A percentile compares a stretch with the other conserved stretches of the same genome.
Evolutionary conservation across 2,797 vertebrate genomes (phyloP).

Genomic region (Pseudochromis fuscus): DNA sequence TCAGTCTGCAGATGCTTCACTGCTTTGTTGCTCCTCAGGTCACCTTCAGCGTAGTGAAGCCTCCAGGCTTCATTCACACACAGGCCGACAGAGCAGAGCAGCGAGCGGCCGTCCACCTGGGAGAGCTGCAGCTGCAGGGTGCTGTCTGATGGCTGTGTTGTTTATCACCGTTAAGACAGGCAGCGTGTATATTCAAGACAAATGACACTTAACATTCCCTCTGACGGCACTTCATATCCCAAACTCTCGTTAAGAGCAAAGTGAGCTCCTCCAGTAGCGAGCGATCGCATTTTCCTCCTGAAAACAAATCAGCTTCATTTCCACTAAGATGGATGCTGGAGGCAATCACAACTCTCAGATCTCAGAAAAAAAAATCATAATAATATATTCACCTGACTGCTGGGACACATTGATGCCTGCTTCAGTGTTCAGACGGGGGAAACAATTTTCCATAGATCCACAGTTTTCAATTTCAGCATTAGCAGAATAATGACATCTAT

Average conservation of each 20-base stretch:
- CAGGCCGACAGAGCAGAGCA: not conserved
- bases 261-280: conserved; percentile 33
- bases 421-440: conserved; percentile 25
- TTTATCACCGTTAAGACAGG: conserved; percentile 6
- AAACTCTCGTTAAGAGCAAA: conserved; percentile 20
- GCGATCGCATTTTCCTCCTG: not conserved
- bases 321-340: conserved; percentile 36
- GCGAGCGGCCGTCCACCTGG: conserved; percentile 20
- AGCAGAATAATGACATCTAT: conserved; percentile 56
- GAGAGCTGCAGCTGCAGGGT: not conserved
- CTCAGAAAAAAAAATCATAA: not conserved
- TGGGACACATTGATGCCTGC: conserved; percentile 35
- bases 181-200: conserved; percentile 26
- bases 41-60: conserved; percentile 27
- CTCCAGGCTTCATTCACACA: conserved; percentile 2
- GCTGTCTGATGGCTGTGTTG: not conserved
- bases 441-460: conserved; percentile 24
- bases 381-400: conserved; percentile 47
- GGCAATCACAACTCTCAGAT: conserved; percentile 35
- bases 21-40: conserved; percentile 20
- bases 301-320: conserved; percentile 61
- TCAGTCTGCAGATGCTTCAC: not conserved
- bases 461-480: conserved; percentile 52
- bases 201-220: conserved; percentile 40
- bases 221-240: conserved; percentile 50